Percentiles rank a stretch among this genome's conserved stretches.
These are phyloP conservation scores for Zaprionus nigranus DNA, from an alignment of 1,140 invertebrate genomes.

Conservation along the genomic window DNA sequence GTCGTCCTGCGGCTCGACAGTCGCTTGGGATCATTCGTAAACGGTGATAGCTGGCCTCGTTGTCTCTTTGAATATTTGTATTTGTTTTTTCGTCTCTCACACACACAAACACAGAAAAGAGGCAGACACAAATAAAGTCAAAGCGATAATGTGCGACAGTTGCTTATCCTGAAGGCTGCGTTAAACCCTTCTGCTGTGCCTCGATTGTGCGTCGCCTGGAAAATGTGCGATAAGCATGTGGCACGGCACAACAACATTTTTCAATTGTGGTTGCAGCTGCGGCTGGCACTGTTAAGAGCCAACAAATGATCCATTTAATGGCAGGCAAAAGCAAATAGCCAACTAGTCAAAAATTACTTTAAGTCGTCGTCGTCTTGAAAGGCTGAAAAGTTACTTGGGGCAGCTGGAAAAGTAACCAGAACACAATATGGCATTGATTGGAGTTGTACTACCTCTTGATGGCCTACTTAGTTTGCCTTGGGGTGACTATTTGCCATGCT, in stretches of 20 bases:
- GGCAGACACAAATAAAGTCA: constrained; percentile 34
- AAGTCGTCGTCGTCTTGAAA: not conserved
- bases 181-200: constrained; percentile 27
- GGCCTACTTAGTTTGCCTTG: constrained; percentile 4
- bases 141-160: constrained; percentile 63
- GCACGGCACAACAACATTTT: constrained; percentile 48
- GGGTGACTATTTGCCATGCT: constrained; percentile 20
- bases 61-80: constrained; percentile 72
- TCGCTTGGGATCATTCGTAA: constrained; percentile 20
- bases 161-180: constrained; percentile 43
- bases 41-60: constrained; percentile 33
- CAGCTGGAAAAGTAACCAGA: not conserved
- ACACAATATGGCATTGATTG: not conserved
- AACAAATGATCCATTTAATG: constrained; percentile 24
- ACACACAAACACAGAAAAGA: constrained; percentile 34
- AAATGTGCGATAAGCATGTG: constrained; percentile 21
- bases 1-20: constrained; percentile 11
- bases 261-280: constrained; percentile 43
- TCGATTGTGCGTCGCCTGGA: not conserved
- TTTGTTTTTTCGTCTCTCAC: constrained; percentile 39
- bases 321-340: not conserved
- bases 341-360: not conserved
- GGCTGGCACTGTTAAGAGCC: not conserved
- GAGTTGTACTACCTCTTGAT: not conserved
- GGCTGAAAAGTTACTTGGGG: not conserved